phyloP scores from a whole-genome alignment of 2,113 vertebrate genomes.

The Syngnathus scovelli region DNA sequence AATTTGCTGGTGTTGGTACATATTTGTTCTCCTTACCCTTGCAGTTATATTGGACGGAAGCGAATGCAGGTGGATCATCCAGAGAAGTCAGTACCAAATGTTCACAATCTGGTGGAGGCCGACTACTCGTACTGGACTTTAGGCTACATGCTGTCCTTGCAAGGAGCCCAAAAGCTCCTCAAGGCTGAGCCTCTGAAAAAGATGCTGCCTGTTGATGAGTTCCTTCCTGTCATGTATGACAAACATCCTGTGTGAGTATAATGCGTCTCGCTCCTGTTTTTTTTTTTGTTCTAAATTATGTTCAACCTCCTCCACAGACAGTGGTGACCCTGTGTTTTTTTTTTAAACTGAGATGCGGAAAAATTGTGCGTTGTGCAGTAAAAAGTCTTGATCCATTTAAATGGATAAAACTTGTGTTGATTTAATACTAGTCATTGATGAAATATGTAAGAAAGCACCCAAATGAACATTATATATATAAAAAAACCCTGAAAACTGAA shows the following conservation, averaged over 20 bases:
- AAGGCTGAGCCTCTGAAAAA: constrained; percentile 73
- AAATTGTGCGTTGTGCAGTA: no score
- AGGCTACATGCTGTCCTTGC: constrained; percentile 81
- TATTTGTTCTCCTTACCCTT: not conserved
- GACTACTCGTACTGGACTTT: constrained; percentile 94
- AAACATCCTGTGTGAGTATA: constrained; percentile 76
- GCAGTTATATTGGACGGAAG: constrained; percentile 85
- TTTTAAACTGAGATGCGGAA: no score
- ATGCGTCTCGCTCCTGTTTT: not conserved
- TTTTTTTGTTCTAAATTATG: no score
- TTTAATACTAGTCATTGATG: no score
- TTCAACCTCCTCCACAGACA: no score
- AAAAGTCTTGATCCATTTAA: no score
- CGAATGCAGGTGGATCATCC: constrained; percentile 88
- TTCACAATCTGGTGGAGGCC: constrained; percentile 84
- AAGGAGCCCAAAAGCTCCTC: constrained; percentile 83
- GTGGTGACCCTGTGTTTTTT: no score
- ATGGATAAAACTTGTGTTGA: no score
- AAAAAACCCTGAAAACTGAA: no score
- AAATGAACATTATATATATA: no score
- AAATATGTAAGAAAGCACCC: no score
- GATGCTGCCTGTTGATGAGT: constrained; percentile 88
- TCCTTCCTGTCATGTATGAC: constrained; percentile 88
- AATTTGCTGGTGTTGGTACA: no score
- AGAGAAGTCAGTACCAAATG: constrained; percentile 78